Base-by-base conservation (phyloP, 2,113 vertebrate species). In the Semnornis frantzii region DNA sequence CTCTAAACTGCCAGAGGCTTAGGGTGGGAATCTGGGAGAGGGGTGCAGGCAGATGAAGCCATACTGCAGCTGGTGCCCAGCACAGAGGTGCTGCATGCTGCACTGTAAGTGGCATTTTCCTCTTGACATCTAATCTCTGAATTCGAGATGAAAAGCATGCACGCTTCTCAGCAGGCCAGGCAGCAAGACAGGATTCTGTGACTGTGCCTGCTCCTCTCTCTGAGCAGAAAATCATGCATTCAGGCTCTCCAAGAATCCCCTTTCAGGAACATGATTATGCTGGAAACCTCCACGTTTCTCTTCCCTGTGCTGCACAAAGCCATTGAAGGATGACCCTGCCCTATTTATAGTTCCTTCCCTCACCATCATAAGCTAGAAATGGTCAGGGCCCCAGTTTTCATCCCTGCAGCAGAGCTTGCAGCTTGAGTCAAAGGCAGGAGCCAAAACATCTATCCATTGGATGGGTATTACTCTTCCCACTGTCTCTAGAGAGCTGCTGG, bases 31-130 rank as follows among this genome's bases (percentile, higher is more conserved):
- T 4, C 33, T 34, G 37, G 18, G 65, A 83, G 74, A 60, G 5
- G 11, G 4, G 3, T 28, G 24, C 8, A 4, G 20, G 69, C 0
- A 0, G 69, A 24, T 2, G 2, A 42, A 90, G 50, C 78, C 4
- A 1, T 8, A 42, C 18, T 0, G 0, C 17, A 25, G 89, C 58
- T 16, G 4, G 25, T 48, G 46, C 37, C 33, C 0, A 0, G 50
- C 44, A 46, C 60, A 50, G 73, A 25, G 44, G 31, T 15, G 50
- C 82, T 21, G 8, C 3, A 3, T 12, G 33, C 18, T 37, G 39
- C 23, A 3, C 25, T 73, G 70, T 23, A 83, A 94, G 79, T 9
- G 85, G 80, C 78, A 89, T 79, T 92, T 93, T 95, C 89, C 81
- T 85, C 87, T 50, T 79, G 70, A 57, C 89, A 84, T 82, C 94